Base-by-base conservation (phyloP, 2,888 invertebrate genomes). In the Pristionchus exspectatus region DNA sequence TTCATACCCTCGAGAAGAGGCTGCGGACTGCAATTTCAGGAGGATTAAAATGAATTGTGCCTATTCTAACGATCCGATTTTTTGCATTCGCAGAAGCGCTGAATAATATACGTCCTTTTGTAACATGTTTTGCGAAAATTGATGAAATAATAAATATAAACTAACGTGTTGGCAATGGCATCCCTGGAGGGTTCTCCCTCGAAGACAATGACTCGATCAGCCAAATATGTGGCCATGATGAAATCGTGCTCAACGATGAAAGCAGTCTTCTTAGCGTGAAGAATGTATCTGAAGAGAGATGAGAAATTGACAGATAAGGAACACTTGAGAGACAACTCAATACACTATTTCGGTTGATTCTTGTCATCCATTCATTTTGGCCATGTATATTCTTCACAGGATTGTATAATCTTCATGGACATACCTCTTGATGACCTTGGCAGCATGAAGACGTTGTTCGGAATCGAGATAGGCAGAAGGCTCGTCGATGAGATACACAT, bases 171-270 rank as follows among this genome's bases (percentile, higher is more conserved):
- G 0, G 99, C 99, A 0, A 96, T 96, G 2, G 99, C 98, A 90
- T 97, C 96, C 1, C 98, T 96, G 0, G 98, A 98, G 0, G 99
- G 99, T 77, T 96, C 96, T 85, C 99, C 99, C 95, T 99, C 99
- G 95, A 99, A 98, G 86, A 99, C 99, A 93, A 99, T 98, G 5
- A 99, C 99, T 77, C 99, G 97, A 95, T 99, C 99, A 0, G 99
- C 98, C 90, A 87, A 50, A 69, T 87, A 87, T 0, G 99, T 99
- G 27, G 99, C 99, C 99, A 99, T 99, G 93, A 99, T 99, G 96
- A 99, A 99, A 96, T 99, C 99, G 97, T 99, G 99, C 97, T 99
- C 99, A 1, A 99, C 99, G 27, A 99, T 97, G 95, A 99, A 99
- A 21, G 99, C 99, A 14, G 99, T 99, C 95, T 99, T 98, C 96